phyloP scores from a whole-genome alignment of 2,888 invertebrate genomes.

The Dryobota labecula region DNA sequence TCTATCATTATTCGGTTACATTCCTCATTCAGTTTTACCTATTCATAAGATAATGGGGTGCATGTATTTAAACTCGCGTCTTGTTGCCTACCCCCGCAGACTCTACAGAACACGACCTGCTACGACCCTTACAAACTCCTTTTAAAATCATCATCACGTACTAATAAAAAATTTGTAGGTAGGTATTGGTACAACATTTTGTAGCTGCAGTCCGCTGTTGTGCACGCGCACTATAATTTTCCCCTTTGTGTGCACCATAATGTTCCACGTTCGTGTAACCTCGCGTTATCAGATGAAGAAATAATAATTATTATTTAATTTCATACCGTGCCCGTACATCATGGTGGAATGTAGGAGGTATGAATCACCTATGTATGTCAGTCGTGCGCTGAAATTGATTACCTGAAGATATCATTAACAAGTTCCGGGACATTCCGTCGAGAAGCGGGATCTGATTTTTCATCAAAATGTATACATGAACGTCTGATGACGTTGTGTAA shows the following conservation, averaged over 20 bases:
- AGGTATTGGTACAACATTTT: conserved; percentile 5
- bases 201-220: background rate
- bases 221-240: conserved; percentile 37
- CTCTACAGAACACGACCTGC: too few species aligned
- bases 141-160: too few species aligned
- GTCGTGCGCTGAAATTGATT: conserved; percentile 44
- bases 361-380: conserved; percentile 37
- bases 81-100: too few species aligned
- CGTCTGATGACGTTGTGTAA: too few species aligned
- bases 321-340: conserved; percentile 30
- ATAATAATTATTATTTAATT: conserved; percentile 54
- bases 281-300: conserved; percentile 55
- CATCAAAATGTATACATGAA: too few species aligned
- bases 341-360: conserved; percentile 27
- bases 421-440: too few species aligned
- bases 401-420: background rate
- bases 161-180: background rate
- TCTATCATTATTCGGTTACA: background rate
- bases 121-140: too few species aligned
- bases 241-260: conserved; percentile 50
- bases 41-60: background rate
- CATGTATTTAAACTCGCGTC: background rate
- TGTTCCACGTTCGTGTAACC: conserved; percentile 46
- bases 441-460: too few species aligned
- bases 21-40: background rate